phyloP scores from a whole-genome alignment of 1,140 invertebrate genomes.

The Stenopsyche tienmushanensis region DNA sequence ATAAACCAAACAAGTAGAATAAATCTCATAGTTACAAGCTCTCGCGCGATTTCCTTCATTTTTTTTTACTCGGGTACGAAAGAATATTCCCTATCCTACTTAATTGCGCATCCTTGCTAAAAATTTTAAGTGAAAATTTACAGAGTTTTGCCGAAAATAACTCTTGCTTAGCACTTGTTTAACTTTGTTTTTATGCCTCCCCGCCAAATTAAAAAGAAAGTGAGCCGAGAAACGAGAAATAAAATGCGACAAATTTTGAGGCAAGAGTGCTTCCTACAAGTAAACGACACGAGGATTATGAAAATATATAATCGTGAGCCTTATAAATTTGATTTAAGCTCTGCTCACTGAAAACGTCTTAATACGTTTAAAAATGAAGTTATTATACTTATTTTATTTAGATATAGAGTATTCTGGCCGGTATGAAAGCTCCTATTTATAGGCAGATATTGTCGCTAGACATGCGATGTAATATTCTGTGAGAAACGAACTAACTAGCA shows the following conservation, averaged over 20 bases:
- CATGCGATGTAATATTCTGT: slow-evolving; percentile 14
- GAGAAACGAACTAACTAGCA: neutral
- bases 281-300: neutral
- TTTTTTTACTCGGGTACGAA: neutral
- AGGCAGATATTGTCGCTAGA: neutral
- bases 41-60: neutral
- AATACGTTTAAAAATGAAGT: neutral
- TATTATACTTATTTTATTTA: neutral
- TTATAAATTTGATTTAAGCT: neutral
- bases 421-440: neutral
- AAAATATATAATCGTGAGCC: neutral
- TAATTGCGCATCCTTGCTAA: slow-evolving; percentile 8
- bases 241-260: neutral
- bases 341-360: neutral
- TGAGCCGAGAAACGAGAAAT: neutral
- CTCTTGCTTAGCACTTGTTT: slow-evolving; percentile 10
- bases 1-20: neutral
- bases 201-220: neutral
- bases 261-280: neutral
- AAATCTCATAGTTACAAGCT: too few species aligned
- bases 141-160: slow-evolving; percentile 3
- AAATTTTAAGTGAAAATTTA: slow-evolving; percentile 1
- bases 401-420: neutral
- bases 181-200: neutral
- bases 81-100: neutral